A percentile compares a stretch with the other conserved stretches of the same genome.
Conservation (phyloP, 2,797 vertebrate genomes). For the Clamator glandarius region DNA sequence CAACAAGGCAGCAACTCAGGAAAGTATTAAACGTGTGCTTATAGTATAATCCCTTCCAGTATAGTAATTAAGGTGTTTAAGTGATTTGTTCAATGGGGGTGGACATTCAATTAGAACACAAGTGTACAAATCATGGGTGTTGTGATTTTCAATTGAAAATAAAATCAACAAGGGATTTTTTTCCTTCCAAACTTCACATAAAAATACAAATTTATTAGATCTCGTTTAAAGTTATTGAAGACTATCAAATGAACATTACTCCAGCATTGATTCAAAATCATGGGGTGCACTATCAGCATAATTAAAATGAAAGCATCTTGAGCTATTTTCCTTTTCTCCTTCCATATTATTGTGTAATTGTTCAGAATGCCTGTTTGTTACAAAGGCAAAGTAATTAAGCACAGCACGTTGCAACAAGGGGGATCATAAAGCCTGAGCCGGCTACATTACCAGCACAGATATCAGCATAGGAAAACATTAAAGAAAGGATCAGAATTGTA, state of each 20-base stretch:
- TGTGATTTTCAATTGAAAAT: constrained; percentile 41
- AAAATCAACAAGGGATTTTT: constrained; percentile 25
- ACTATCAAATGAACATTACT: constrained; percentile 76
- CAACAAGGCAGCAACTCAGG: background rate
- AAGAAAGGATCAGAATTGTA: constrained; percentile 82
- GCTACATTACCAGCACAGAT: constrained; percentile 83
- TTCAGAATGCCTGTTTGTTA: constrained; percentile 83
- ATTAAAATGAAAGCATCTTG: constrained; percentile 79
- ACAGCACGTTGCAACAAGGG: constrained; percentile 82
- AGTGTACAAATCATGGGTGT: background rate
- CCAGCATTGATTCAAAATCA: constrained; percentile 75
- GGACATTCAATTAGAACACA: constrained; percentile 30
- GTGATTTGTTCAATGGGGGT: constrained; percentile 9
- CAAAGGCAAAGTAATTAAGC: constrained; percentile 85
- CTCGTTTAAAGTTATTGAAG: constrained; percentile 77
- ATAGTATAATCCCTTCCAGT: background rate
- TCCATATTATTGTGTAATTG: constrained; percentile 84
- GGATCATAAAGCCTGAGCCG: constrained; percentile 80
- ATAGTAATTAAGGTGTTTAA: constrained; percentile 17
- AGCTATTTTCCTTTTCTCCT: constrained; percentile 76
- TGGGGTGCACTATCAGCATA: constrained; percentile 78
- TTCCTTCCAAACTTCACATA: constrained; percentile 47
- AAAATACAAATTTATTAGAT: constrained; percentile 76
- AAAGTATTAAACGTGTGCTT: background rate
- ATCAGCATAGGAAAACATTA: constrained; percentile 83